Base-by-base conservation (phyloP, 92 coral and sea anemone species). In the Metridium senile region DNA sequence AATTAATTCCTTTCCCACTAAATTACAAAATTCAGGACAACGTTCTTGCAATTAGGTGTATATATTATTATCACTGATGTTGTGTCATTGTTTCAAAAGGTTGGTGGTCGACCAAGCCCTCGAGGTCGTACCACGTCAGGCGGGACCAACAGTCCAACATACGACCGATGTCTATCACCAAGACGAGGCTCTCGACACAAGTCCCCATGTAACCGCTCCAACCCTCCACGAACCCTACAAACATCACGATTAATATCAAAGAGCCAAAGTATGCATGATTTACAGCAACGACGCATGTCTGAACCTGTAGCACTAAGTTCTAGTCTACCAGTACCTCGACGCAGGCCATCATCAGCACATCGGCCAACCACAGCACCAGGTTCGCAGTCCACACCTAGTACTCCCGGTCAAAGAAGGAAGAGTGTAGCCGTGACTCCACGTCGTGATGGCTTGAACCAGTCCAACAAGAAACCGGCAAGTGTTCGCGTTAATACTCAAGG, bases 191-290 rank as follows among this genome's bases (percentile, higher is more conserved):
- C 80, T 1, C 80, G 80, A 16, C 66, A 77, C 27, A 66, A 54
- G 33, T 65, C 82, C 34, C 82, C 73, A 9, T 64, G 62, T 67
- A 68, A 77, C n/a, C 74, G 74, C 18, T 11, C 52, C 35, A 66
- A 65, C 17, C 82, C 82, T 19, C 82, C 82, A 1, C 82, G 74
- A n/a, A 77, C 82, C 10, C 65, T 77, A 30, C 74, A 77, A 67
- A 67, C 82, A 17, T 64, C 25, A 54, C 25, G 74, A 0, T 65
- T 43, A 23, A 32, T 72, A 7, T 43, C 46, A 22, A 49, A 23
- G 30, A 26, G 74, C 28, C 26, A 18, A 51, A 77, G 82, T 56
- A 66, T 79, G 84, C 69, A 70, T 20, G 77, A 79, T 21, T 64
- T 79, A 19, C 59, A 69, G 11, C 68, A 63, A 7, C 56, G 68